A percentile compares a stretch with the other conserved stretches of the same genome.
Evolutionary conservation across 2,113 vertebrate species (phyloP).

Genomic region (Petromus typicus): DNA sequence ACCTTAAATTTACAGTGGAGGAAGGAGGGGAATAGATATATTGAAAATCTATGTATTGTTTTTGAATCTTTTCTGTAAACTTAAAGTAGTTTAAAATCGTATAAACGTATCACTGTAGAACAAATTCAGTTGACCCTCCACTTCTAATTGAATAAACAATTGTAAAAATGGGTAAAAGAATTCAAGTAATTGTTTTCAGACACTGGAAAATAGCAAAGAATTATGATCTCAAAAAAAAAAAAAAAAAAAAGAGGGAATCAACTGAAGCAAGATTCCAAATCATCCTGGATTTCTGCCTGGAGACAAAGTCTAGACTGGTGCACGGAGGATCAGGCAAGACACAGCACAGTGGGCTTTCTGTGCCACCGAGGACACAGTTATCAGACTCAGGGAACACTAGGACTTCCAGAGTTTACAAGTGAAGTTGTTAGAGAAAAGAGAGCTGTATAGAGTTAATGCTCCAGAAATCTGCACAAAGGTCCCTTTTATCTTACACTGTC

Average conservation of each 20-base stretch:
- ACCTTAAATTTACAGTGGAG: slow-evolving; percentile 21
- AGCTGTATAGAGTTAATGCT: slow-evolving; percentile 1
- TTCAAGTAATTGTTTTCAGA: slow-evolving; percentile 24
- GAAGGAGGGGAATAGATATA: background rate
- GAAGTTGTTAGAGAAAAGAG: background rate
- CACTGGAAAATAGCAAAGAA: background rate
- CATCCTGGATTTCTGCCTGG: background rate
- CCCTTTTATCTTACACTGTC: slow-evolving; percentile 33
- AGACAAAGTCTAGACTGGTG: background rate
- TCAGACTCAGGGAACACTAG: background rate
- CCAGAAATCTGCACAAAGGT: slow-evolving; percentile 9
- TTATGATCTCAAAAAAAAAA: background rate
- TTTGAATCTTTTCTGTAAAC: background rate
- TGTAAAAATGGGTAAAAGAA: slow-evolving; percentile 8
- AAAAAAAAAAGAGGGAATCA: slow-evolving; percentile 15
- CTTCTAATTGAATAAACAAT: slow-evolving; percentile 16
- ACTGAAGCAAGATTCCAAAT: background rate
- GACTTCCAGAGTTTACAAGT: background rate
- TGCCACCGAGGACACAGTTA: background rate
- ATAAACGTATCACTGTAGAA: background rate
- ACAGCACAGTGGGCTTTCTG: background rate
- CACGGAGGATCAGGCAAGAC: background rate
- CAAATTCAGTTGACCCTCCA: background rate
- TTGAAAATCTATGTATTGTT: background rate
- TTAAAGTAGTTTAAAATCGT: background rate